Evolutionary conservation across 2,888 invertebrate genomes (phyloP).

Genomic region (Oligia strigilis): DNA sequence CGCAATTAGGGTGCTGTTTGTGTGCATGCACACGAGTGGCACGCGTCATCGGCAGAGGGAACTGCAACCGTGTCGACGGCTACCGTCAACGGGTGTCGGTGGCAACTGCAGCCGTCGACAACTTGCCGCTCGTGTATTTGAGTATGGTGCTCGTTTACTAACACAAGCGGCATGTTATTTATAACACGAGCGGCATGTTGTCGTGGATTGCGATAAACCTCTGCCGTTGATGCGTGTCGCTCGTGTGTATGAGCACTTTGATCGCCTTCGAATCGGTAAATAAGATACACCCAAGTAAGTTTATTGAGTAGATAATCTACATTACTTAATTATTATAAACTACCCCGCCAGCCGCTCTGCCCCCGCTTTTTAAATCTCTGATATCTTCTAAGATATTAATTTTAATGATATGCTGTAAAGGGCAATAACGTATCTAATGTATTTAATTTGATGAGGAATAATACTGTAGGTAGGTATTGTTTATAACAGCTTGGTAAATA

Average conservation of each 20-base stretch:
- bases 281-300: background rate
- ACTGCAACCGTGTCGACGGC: background rate
- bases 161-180: background rate
- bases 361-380: no score
- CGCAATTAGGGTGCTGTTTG: no score
- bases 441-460: no score
- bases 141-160: background rate
- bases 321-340: background rate
- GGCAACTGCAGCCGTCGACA: background rate
- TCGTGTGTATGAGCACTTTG: background rate
- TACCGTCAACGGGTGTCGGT: background rate
- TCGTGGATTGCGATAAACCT: background rate
- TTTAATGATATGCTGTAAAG: no score
- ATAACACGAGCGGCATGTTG: background rate
- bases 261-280: background rate
- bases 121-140: background rate
- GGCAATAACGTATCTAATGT: no score
- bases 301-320: background rate
- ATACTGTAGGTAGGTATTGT: no score
- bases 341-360: no score
- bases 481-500: no score
- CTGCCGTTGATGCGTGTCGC: background rate
- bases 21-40: background rate
- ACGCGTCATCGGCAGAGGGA: background rate
- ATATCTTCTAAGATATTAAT: no score